These are phyloP conservation scores for Drosophila greeni DNA, from an alignment of 2,888 invertebrate genomes.

Conservation along the genomic window DNA sequence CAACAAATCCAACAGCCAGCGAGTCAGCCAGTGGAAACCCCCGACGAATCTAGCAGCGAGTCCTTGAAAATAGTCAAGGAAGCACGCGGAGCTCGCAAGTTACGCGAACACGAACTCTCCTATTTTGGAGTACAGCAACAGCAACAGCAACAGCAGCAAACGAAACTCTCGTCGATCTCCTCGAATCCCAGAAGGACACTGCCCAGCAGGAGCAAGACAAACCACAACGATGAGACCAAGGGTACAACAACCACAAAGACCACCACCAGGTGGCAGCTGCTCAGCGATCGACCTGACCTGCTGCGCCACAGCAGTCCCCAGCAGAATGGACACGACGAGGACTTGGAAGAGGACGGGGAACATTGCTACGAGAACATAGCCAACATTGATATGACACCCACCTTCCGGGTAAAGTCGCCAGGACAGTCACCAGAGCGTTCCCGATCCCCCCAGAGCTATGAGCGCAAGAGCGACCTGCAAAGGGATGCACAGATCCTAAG, in stretches of 20 bases:
- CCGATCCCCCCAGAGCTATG: constrained; percentile 57
- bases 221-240: constrained; percentile 36
- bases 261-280: constrained; percentile 74
- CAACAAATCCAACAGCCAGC: constrained; percentile 43
- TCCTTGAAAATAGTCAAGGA: constrained; percentile 76
- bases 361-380: constrained; percentile 77
- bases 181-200: constrained; percentile 61
- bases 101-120: constrained; percentile 82
- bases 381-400: constrained; percentile 68
- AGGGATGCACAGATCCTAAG: constrained; percentile 80
- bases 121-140: constrained; percentile 80
- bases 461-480: constrained; percentile 75
- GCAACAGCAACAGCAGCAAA: constrained; percentile 41
- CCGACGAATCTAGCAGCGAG: constrained; percentile 59
- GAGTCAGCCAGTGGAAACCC: constrained; percentile 37
- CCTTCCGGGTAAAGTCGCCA: constrained; percentile 68
- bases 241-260: constrained; percentile 46
- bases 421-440: constrained; percentile 28
- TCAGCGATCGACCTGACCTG: constrained; percentile 77
- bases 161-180: constrained; percentile 41
- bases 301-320: constrained; percentile 77
- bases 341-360: constrained; percentile 48
- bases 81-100: constrained; percentile 79
- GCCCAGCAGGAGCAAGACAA: constrained; percentile 57
- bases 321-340: constrained; percentile 44